Evolutionary conservation across 2,888 invertebrate genomes (phyloP), one percentile per base, ranked within the genome.

Genomic region (Apamea monoglypha): DNA sequence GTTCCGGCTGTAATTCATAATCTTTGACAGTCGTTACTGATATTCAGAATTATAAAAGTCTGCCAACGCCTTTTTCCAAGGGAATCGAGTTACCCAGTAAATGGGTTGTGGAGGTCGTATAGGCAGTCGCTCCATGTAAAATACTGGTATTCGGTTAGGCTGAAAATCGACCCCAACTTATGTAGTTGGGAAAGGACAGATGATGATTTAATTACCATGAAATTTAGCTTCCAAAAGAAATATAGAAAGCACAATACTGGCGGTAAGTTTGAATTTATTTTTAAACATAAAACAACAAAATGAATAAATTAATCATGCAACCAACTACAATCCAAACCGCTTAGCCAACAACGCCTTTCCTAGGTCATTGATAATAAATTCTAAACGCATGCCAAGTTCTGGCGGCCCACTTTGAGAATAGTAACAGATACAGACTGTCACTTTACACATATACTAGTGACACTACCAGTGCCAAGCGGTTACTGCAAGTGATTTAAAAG

Each of bases 401-500:
- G 32, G 29, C 36, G 56, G 25, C 69, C 44, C 68, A 79, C 32
- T 79, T 59, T 47, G 25, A 53, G 50, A 70, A 53, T n/a, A 44
- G 68, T 44, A 64, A 75, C 68, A 50, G 71, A 72, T 14, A 44
- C 77, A 0, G 1, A 12, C 61, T 73, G 63, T 59, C 56, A 50
- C 64, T 44, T 63, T 59, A 40, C 25, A 67, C 59, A 74, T 66
- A 68, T 81, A 63, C 67, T 69, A 68, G 63, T 59, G 71, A 68
- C 71, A 72, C 25, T 16, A n/a, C 6, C 50, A 59, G 67, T 25
- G 18, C 44, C 44, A 29, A 70, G 21, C 29, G 29, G 10, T 18
- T 53, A 25, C 70, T 50, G n/a, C 18, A 32, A 74, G 25, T 80
- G 29, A 83, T 75, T 72, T 75, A 79, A 74, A 47, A 69, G 71